A percentile compares a stretch with the other conserved stretches of the same genome.
These are phyloP conservation scores for Sminthopsis crassicaudata DNA, from an alignment of 2,113 vertebrate genomes.

Conservation along the genomic window DNA sequence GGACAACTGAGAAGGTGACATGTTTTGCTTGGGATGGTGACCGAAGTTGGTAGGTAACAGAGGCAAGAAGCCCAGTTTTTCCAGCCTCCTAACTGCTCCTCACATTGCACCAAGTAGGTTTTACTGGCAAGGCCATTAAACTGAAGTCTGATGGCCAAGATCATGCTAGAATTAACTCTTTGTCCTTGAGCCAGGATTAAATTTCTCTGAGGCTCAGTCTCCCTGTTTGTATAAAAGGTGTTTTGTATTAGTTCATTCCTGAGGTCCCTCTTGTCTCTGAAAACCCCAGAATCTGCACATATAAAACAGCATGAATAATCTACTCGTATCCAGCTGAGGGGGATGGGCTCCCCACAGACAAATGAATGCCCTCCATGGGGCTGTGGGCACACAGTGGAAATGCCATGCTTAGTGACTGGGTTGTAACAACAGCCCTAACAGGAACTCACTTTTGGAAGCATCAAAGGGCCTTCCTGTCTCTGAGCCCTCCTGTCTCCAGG, in stretches of 20 bases:
- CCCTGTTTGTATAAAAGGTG: background rate
- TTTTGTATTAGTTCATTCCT: background rate
- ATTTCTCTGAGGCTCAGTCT: background rate
- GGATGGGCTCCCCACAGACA: background rate
- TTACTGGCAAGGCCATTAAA: background rate
- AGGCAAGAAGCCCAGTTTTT: background rate
- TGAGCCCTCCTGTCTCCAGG: background rate
- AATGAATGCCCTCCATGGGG: background rate
- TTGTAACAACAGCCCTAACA: background rate
- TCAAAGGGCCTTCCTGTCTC: background rate
- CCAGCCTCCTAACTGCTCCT: background rate
- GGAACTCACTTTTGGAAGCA: background rate
- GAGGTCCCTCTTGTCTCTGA: background rate
- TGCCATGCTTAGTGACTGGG: background rate
- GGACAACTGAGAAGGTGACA: too few species aligned
- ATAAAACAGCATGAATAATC: accelerated
- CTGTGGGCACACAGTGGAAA: background rate
- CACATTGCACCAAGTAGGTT: background rate
- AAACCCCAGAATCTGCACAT: background rate
- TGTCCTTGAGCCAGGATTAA: background rate
- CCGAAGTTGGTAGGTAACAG: too few species aligned
- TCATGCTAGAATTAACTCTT: background rate
- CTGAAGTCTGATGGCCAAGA: background rate
- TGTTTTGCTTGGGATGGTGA: too few species aligned
- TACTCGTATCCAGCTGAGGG: background rate